These are phyloP conservation scores for Coptotermes formosanus DNA, from an alignment of 1,140 invertebrate genomes.

Conservation along the genomic window DNA sequence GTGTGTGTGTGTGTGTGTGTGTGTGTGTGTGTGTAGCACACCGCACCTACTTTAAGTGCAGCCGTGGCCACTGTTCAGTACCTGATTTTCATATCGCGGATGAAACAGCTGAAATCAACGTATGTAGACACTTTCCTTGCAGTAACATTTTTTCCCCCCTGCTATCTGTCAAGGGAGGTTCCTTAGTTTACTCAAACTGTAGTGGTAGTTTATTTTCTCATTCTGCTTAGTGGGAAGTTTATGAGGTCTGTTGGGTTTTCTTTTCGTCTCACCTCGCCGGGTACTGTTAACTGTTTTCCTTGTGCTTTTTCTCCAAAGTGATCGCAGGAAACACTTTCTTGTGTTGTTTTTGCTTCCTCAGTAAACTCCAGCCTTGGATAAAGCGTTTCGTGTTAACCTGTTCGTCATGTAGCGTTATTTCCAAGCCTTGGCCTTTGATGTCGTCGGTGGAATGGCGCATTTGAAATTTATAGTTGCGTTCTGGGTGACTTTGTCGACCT, in stretches of 20 bases:
- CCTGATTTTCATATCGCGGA: too few relatives aligned
- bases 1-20: too few relatives aligned
- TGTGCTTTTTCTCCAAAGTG: background rate
- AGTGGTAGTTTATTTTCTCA: background rate
- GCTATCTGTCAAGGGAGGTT: background rate
- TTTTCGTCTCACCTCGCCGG: background rate
- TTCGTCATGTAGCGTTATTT: background rate
- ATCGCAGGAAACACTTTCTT: background rate
- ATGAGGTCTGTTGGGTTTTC: background rate
- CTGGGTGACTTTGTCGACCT: too few relatives aligned
- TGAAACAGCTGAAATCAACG: too few relatives aligned
- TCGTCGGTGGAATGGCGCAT: too few relatives aligned
- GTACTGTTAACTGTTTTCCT: background rate
- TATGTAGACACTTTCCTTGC: too few relatives aligned
- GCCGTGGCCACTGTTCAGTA: too few relatives aligned
- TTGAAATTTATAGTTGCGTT: too few relatives aligned
- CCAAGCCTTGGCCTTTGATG: too few relatives aligned
- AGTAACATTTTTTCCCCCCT: background rate
- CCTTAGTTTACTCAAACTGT: background rate
- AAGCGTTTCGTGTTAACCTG: background rate
- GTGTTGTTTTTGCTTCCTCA: background rate
- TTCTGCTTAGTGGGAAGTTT: background rate
- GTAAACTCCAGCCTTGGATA: background rate
- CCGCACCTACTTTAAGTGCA: too few relatives aligned
- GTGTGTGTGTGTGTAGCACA: too few relatives aligned